These are phyloP conservation scores for Drosophila jambulina DNA, from an alignment of 1,140 invertebrate species.

Conservation along the genomic window DNA sequence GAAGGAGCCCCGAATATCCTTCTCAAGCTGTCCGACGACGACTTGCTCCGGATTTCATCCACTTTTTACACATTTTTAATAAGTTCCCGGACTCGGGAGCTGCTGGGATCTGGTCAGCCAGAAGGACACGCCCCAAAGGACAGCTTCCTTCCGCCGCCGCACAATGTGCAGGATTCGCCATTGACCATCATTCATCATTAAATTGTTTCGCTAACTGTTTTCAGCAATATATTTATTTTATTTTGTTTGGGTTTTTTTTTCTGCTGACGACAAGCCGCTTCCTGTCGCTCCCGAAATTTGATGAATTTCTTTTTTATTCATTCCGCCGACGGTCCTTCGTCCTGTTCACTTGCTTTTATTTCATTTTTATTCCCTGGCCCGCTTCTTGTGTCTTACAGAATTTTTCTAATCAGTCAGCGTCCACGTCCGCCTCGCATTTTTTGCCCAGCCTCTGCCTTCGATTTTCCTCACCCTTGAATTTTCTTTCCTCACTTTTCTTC, in stretches of 20 bases:
- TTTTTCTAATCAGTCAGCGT: conserved; percentile 79
- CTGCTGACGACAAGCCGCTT: conserved; percentile 63
- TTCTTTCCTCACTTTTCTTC: not conserved
- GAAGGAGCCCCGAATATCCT: not conserved
- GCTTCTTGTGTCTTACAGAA: conserved; percentile 66
- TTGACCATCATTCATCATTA: conserved; percentile 83
- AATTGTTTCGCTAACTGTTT: conserved; percentile 82
- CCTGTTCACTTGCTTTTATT: conserved; percentile 35
- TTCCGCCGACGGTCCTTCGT: conserved; percentile 25
- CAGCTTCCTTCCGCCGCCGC: conserved; percentile 10
- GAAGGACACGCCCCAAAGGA: conserved; percentile 55
- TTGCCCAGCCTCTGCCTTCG: conserved; percentile 19
- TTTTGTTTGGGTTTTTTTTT: conserved; percentile 29
- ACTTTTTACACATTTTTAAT: conserved; percentile 46
- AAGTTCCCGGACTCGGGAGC: conserved; percentile 11
- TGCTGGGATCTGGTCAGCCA: conserved; percentile 47
- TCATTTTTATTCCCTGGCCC: conserved; percentile 21
- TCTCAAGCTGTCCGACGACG: conserved; percentile 13
- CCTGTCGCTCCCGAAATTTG: conserved; percentile 71
- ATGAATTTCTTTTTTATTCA: conserved; percentile 82
- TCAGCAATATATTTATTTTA: conserved; percentile 51
- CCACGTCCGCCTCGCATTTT: conserved; percentile 52
- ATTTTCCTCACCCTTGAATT: conserved; percentile 15
- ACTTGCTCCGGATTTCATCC: conserved; percentile 22
- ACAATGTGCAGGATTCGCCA: conserved; percentile 51